Base-by-base conservation (phyloP, 2,888 invertebrate species). In the Ametastegia equiseti region DNA sequence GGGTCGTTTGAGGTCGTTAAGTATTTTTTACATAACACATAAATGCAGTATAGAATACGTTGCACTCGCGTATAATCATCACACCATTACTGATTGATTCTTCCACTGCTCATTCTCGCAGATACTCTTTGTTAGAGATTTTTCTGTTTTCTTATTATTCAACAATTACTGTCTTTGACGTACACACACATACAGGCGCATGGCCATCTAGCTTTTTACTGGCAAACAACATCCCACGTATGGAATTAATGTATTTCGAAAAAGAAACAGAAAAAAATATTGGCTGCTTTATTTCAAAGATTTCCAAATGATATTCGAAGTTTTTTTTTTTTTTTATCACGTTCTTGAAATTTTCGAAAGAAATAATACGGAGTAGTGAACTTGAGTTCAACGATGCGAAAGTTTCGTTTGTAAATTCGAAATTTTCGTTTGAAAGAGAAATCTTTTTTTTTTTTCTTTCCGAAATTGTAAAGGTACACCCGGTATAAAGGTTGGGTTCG, bases 1-100 rank as follows among this genome's bases (percentile, higher is more conserved):
- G 65, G 65, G 75, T 75, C 75, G 54, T 54, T 54, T 39, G 36
- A n/a, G 75, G 75, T 75, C 75, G 13, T 54, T 75, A 54, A 75
- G 11, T n/a, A 54, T 4, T 36, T 67, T 67, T 67, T 67, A 63
- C 65, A 39, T 67, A 67, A 67, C n/a, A 39, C 19, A 39, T 19
- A 39, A 67, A 33, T 23, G 23, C 3, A 39, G n/a, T 23, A 54
- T 19, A 27, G 65, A 7, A 39, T 39, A 36, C 33, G 9, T 67
- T 39, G 36, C 19, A 67, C 65, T 39, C 65, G 19, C 0, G 65
- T 60, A 60, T 60, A 60, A 60, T 60, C 27, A 60, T 15, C 13
- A 60, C 30, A 30, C 30, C 60, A 15, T 30, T 60, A 60, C 27
- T 6, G 60, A 30, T 30, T 60, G 60, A 5, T 60, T 11, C 60